Evolutionary conservation across 2,113 vertebrate genomes (phyloP).

Genomic region (Calypte anna): DNA sequence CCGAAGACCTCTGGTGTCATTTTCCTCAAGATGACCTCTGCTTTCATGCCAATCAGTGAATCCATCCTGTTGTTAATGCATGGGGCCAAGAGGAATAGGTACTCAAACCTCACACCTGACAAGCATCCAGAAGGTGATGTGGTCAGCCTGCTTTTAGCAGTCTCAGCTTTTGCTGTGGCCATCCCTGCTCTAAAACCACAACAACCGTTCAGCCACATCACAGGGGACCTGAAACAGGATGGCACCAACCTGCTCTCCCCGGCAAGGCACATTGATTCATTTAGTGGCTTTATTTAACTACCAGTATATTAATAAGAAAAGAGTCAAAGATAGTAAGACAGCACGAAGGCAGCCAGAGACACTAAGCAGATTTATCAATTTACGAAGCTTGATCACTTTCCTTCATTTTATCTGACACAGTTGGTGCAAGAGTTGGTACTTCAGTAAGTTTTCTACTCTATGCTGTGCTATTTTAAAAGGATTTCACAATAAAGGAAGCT

Average conservation of each 20-base stretch:
- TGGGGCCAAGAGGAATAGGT: neutral
- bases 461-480: slow-evolving; percentile 49
- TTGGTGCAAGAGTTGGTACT: slow-evolving; percentile 34
- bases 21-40: slow-evolving; percentile 74
- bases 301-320: slow-evolving; percentile 11
- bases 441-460: slow-evolving; percentile 35
- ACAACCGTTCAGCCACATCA: neutral
- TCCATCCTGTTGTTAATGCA: slow-evolving; percentile 53
- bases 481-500: slow-evolving; percentile 48
- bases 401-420: slow-evolving; percentile 27
- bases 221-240: neutral
- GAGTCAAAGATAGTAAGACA: neutral
- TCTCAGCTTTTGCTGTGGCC: neutral
- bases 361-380: slow-evolving; percentile 5
- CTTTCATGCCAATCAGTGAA: slow-evolving; percentile 52
- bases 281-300: neutral
- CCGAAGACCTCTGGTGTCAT: slow-evolving; percentile 70
- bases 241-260: neutral
- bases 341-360: neutral
- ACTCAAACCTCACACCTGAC: slow-evolving; percentile 54
- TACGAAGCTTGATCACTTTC: neutral
- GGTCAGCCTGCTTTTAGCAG: slow-evolving; percentile 8
- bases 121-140: neutral
- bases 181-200: neutral
- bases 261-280: neutral